Base-by-base conservation (phyloP, 37 sponge, comb jelly and placozoan genomes). In the Dysidea cf. avara region DNA sequence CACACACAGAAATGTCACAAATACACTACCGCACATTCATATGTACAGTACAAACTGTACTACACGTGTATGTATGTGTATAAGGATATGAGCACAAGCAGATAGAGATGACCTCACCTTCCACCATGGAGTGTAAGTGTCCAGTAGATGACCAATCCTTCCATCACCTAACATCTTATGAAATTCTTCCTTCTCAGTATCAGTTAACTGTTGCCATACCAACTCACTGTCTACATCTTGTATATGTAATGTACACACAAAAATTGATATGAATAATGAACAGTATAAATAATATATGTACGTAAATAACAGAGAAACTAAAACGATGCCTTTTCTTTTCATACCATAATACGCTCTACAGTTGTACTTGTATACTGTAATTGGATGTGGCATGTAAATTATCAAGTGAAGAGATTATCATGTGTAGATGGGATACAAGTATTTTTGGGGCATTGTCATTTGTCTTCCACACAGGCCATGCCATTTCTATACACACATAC, bases 81-180 rank as follows among this genome's bases (percentile, higher is more conserved):
- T n/a, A n/a, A n/a, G n/a, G n/a, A n/a, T n/a, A n/a, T n/a, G n/a
- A n/a, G n/a, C n/a, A n/a, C n/a, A n/a, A n/a, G n/a, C n/a, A n/a
- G n/a, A n/a, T n/a, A n/a, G 0, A 51, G 12, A 63, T 1, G 28
- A 11, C 53, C 86, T 61, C 58, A 79, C 86, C 84, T 78, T 55
- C 90, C 90, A 90, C 90, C 90, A 90, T 18, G 90, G 90, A 30
- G 71, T 62, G 66, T 71, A 51, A 11, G 39, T 21, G 4, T 38
- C 33, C 2, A 90, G 36, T n/a, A 85, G 77, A 39, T 56, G 35
- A 7, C 69, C 66, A n/a, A 76, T 14, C 7, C 60, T 25, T 7
- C 90, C 88, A 56, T 53, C 33, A 13, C 31, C 26, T 13, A 81
- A 32, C 39, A 75, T 18, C 30, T 39, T n/a, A 59, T 86, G 49